Evolutionary conservation across 2,888 invertebrate species (phyloP).

Genomic region (Nomada ferruginata): DNA sequence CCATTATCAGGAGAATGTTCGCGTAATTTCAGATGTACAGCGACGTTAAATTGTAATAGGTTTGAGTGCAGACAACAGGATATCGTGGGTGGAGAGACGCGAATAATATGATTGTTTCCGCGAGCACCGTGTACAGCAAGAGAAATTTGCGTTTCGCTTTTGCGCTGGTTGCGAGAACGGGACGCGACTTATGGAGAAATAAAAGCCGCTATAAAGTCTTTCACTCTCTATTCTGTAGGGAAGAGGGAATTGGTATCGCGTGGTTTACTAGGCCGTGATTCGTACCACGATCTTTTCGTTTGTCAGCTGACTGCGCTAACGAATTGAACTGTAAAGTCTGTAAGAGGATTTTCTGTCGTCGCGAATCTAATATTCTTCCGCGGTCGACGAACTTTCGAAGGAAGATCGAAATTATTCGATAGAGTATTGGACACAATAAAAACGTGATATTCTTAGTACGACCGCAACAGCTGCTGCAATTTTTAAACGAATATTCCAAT

Average conservation of each 20-base stretch:
- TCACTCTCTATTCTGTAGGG: neutral
- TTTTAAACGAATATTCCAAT: too few species aligned
- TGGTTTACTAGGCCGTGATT: slow-evolving; percentile 19
- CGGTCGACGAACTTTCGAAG: neutral
- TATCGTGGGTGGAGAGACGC: neutral
- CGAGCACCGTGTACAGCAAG: neutral
- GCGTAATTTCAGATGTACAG: neutral
- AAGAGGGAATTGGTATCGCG: too few species aligned
- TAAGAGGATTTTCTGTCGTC: neutral
- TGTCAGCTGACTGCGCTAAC: neutral
- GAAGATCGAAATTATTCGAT: too few species aligned
- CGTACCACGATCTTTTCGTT: slow-evolving; percentile 9
- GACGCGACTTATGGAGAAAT: slow-evolving; percentile 6
- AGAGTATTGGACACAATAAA: too few species aligned
- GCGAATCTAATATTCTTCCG: neutral
- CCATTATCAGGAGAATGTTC: too few species aligned
- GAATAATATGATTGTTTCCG: slow-evolving; percentile 26
- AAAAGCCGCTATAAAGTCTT: slow-evolving; percentile 16
- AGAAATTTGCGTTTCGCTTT: slow-evolving; percentile 4
- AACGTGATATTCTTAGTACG: too few species aligned
- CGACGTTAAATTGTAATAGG: slow-evolving; percentile 2
- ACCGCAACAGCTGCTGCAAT: too few species aligned
- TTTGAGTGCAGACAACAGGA: neutral
- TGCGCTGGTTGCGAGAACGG: neutral
- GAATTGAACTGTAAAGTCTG: neutral